phyloP scores from a whole-genome alignment of 2,113 vertebrate genomes.

The Lasiurus borealis region DNA sequence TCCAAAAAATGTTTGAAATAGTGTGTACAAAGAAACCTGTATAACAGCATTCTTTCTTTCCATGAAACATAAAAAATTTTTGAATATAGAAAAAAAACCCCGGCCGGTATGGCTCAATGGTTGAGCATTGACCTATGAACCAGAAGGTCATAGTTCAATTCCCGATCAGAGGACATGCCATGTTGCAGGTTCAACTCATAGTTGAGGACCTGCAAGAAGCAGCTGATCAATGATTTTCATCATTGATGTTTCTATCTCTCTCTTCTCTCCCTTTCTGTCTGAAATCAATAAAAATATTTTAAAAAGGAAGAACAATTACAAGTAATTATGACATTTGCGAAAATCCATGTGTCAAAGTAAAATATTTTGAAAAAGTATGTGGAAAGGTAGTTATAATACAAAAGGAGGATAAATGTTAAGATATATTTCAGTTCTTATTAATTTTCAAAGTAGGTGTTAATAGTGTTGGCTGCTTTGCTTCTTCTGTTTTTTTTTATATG shows the following conservation, averaged over 20 bases:
- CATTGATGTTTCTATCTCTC: no score
- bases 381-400: neutral
- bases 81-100: no score
- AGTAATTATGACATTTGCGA: neutral
- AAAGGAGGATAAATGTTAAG: constrained; percentile 12
- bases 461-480: constrained; percentile 30
- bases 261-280: no score
- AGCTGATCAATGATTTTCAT: no score
- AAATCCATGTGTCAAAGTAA: constrained; percentile 12
- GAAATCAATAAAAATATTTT: no score
- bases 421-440: neutral
- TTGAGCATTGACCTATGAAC: no score
- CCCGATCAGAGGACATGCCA: no score
- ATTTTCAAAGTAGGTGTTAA: constrained; percentile 32
- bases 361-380: neutral
- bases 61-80: neutral
- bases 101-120: neutral
- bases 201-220: no score
- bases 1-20: constrained; percentile 32
- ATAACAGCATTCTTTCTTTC: neutral
- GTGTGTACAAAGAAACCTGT: neutral
- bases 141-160: no score
- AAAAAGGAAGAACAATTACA: neutral
- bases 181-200: no score
- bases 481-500: neutral